Base-by-base conservation (phyloP, 2,797 vertebrate species). In the Amniataba percoides region DNA sequence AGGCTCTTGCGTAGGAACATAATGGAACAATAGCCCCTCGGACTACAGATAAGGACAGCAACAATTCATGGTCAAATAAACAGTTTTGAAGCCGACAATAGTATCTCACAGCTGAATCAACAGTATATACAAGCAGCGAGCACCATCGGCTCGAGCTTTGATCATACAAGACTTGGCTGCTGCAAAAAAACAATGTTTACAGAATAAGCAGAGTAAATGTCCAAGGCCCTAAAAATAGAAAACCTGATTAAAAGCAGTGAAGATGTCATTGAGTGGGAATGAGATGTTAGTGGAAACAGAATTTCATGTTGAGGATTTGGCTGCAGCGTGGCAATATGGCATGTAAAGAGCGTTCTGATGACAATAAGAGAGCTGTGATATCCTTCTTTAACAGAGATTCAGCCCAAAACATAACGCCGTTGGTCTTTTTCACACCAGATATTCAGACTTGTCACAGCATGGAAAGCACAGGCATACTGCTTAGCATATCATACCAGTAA, bases 41-140 rank as follows among this genome's bases (percentile, higher is more conserved):
- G 82, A 92, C 84, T 81, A 77, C 69, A 90, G 93, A 94, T 94
- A 94, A 93, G 87, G 85, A 84, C 82, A 78, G 86, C 85, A 84
- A 94, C 94, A 94, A 94, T 94, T 83, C 88, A 91, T 19, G 82
- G 90, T 88, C 92, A 94, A 95, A 95, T 93, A 94, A 93, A 94
- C 92, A 94, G 88, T 89, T 91, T 91, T 88, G 88, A 88, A 87
- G 90, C 82, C 78, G 81, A 94, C 93, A 94, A 95, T 93, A 81
- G 92, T 89, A 93, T 93, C 91, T 87, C 86, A 84, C 92, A 86
- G 89, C 93, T 94, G 93, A 94, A 93, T 94, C 93, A 94, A 95
- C 94, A 94, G 81, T 83, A 90, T 86, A 83, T 87, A 86, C 81
- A 87, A 85, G 84, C 86, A 83, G 84, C 87, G 62, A 88, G 88